Conservation (phyloP, 2,113 vertebrate genomes). For the Oostethus manadensis region DNA sequence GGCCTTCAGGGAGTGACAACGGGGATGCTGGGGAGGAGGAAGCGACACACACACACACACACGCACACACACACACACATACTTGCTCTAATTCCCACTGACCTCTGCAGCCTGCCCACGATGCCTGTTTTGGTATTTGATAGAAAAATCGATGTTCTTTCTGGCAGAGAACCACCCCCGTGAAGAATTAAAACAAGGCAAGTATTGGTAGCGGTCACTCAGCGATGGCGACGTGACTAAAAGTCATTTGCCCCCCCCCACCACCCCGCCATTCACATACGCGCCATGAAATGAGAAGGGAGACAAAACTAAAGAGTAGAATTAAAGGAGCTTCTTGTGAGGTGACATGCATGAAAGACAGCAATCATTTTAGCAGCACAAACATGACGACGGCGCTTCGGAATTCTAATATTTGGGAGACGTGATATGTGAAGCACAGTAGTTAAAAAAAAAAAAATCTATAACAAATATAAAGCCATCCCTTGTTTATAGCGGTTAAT, state of each 20-base stretch:
- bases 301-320: neutral
- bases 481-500: no score
- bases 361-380: neutral
- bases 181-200: conserved; percentile 64
- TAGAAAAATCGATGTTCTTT: conserved; percentile 64
- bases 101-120: conserved; percentile 61
- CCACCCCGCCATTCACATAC: neutral
- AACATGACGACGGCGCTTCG: neutral
- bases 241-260: neutral
- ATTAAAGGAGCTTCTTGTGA: neutral
- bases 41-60: conserved; percentile 7
- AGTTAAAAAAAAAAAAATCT: no score
- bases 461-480: no score
- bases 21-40: conserved; percentile 42
- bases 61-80: conserved; percentile 31
- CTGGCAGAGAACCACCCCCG: conserved; percentile 61
- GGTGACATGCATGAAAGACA: neutral
- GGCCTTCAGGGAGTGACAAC: conserved; percentile 68
- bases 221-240: neutral
- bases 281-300: neutral
- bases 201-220: conserved; percentile 51
- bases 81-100: conserved; percentile 64
- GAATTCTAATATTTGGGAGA: neutral
- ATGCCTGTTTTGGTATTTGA: conserved; percentile 67
- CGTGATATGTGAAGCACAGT: neutral